Conservation (phyloP, 2,113 vertebrate genomes). For the zebrafish (Danio rerio) region DNA sequence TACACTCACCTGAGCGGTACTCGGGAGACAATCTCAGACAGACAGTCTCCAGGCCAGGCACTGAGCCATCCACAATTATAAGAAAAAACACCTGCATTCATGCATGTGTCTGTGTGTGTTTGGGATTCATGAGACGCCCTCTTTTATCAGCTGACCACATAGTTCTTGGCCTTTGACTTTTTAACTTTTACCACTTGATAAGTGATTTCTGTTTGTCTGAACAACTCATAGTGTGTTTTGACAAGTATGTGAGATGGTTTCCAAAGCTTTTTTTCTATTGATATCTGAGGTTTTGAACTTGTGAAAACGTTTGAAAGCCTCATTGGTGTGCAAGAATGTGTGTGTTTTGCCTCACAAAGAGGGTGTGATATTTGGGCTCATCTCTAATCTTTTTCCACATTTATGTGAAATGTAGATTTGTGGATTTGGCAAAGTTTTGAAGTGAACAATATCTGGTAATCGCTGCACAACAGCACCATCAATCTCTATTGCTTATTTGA, state of each 20-base stretch:
- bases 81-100: conserved; percentile 43
- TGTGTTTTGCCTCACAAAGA: conserved; percentile 11
- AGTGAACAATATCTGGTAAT: neutral
- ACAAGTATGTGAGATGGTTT: neutral
- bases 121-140: neutral
- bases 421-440: neutral
- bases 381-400: neutral
- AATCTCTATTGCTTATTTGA: conserved; percentile 32
- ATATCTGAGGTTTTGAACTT: conserved; percentile 4
- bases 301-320: neutral
- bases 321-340: conserved; percentile 3
- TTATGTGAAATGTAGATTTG: neutral
- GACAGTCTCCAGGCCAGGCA: conserved; percentile 49
- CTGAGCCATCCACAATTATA: conserved; percentile 43
- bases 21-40: conserved; percentile 43
- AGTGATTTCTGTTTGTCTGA: neutral
- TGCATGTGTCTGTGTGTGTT: neutral
- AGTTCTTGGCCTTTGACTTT: neutral
- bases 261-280: neutral
- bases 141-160: conserved; percentile 13
- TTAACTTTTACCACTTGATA: neutral
- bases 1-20: conserved; percentile 40
- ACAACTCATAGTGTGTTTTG: neutral
- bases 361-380: neutral
- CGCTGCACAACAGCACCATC: conserved; percentile 4